Evolutionary conservation across 2,113 vertebrate species (phyloP).

Genomic region (Myiozetetes cayanensis): DNA sequence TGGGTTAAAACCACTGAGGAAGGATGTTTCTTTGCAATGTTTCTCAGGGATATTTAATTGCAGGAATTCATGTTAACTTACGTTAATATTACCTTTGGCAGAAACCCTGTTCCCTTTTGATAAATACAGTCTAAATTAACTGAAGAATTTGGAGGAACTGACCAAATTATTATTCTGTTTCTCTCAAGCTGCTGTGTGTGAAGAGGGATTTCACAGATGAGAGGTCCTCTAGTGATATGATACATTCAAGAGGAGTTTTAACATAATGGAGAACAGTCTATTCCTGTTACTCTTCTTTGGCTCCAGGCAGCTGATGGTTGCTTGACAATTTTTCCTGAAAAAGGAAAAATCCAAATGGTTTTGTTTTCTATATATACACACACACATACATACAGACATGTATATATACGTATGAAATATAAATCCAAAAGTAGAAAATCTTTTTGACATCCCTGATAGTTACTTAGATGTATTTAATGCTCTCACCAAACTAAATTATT

Average conservation of each 20-base stretch:
- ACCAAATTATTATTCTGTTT: not conserved
- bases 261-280: not conserved
- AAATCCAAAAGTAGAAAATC: not conserved
- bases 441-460: not conserved
- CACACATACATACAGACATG: accelerated
- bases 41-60: constrained; percentile 48
- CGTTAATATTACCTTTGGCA: constrained; percentile 50
- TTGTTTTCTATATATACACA: not conserved
- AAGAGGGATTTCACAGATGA: constrained; percentile 6
- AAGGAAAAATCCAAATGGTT: not conserved
- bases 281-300: not conserved
- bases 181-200: not conserved
- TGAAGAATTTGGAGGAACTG: not conserved
- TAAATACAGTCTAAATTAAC: constrained; percentile 21
- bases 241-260: not conserved
- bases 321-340: not conserved
- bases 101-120: not conserved
- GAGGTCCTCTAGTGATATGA: not conserved
- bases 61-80: not conserved
- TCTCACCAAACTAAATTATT: not conserved
- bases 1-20: not conserved
- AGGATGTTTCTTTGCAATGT: not conserved
- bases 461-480: not conserved
- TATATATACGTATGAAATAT: not conserved
- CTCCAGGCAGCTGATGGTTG: not conserved